A percentile compares a stretch with the other conserved stretches of the same genome.
Conservation (phyloP, 2,113 vertebrate species). For the Amphilophus citrinellus region DNA sequence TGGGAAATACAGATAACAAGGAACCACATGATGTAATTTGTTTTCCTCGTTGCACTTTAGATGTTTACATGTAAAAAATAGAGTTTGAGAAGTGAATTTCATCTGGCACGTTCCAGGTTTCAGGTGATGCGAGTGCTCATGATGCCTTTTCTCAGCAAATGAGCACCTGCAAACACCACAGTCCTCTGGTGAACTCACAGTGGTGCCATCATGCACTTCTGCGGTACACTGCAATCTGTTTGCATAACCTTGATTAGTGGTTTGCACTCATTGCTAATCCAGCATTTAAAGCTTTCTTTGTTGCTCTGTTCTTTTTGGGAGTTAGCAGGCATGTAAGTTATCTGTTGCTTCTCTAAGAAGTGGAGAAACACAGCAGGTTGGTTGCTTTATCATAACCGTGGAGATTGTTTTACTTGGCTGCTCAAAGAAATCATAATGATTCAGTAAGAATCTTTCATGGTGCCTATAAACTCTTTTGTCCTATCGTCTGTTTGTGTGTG, state of each 20-base stretch:
- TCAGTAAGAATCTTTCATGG: not conserved
- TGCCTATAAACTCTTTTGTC: not conserved
- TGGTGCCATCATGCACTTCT: not conserved
- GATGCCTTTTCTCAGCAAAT: not conserved
- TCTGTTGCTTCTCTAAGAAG: slow-evolving; percentile 12
- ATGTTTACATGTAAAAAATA: not conserved
- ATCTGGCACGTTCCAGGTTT: not conserved
- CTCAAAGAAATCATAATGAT: not conserved
- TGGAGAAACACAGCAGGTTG: slow-evolving; percentile 1
- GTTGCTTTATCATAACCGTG: not conserved
- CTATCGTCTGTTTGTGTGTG: not conserved
- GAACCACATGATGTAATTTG: not conserved
- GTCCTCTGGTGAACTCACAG: not conserved
- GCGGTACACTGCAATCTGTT: slow-evolving; percentile 8
- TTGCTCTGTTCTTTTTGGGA: not conserved
- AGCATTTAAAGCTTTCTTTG: slow-evolving; percentile 26
- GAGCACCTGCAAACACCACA: not conserved
- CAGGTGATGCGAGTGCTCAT: no score
- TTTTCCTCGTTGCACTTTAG: not conserved
- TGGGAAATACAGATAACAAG: not conserved
- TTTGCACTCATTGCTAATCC: slow-evolving; percentile 26
- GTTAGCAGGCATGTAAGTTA: slow-evolving; percentile 13
- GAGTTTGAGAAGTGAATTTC: fast-evolving
- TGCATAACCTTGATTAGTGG: slow-evolving; percentile 44
- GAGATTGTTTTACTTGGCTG: not conserved